Evolutionary conservation across 1,140 invertebrate genomes (phyloP).

Genomic region (Drosophila hydei): DNA sequence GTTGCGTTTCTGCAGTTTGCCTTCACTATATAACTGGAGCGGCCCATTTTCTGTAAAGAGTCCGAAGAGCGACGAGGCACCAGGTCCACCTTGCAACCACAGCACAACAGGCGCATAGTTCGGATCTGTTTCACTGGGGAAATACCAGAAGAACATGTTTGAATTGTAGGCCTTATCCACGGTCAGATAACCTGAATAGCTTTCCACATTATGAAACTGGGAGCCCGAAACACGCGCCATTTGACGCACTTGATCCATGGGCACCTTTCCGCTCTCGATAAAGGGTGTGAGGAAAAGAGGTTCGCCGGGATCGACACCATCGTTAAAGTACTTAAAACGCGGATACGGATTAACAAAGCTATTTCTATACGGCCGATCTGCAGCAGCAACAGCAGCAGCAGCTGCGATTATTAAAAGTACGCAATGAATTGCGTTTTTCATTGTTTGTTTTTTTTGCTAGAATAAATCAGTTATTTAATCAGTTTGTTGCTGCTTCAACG

Average conservation of each 20-base stretch:
- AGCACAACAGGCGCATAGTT: conserved; percentile 89
- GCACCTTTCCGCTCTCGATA: conserved; percentile 53
- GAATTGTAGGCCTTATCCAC: conserved; percentile 91
- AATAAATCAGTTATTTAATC: conserved; percentile 11
- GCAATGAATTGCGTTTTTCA: conserved; percentile 73
- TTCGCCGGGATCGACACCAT: conserved; percentile 74
- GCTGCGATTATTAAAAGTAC: conserved; percentile 44
- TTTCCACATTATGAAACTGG: conserved; percentile 71
- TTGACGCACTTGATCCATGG: conserved; percentile 48
- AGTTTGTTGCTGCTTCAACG: background rate
- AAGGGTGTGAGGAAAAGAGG: conserved; percentile 73
- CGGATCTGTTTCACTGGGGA: conserved; percentile 87
- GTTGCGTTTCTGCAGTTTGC: conserved; percentile 86
- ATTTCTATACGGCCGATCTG: conserved; percentile 41
- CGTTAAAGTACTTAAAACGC: conserved; percentile 54
- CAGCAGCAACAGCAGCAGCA: background rate
- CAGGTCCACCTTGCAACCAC: conserved; percentile 94
- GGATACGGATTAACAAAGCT: conserved; percentile 83
- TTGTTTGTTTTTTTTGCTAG: conserved; percentile 31
- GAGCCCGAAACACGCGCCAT: conserved; percentile 54
- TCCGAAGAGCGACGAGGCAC: conserved; percentile 91
- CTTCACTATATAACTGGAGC: conserved; percentile 87
- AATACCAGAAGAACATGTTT: conserved; percentile 96
- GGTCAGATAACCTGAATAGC: conserved; percentile 88
- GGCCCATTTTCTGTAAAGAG: conserved; percentile 94